A percentile compares a stretch with the other conserved stretches of the same genome.
Evolutionary conservation across 2,888 invertebrate genomes (phyloP).

Genomic region (Amphipoea lucens): DNA sequence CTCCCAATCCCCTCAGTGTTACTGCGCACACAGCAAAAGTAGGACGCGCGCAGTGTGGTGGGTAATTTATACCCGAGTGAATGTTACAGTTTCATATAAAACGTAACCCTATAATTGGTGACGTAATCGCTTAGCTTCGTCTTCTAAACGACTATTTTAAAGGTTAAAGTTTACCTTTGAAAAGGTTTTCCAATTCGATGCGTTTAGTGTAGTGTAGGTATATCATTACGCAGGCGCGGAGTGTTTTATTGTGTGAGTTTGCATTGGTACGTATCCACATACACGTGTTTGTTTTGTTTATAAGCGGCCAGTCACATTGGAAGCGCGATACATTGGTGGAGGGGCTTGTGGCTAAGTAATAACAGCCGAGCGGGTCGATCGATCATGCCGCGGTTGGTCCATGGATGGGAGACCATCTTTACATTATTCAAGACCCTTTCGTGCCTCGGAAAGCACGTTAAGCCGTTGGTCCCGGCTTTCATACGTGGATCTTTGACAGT

Average conservation of each 20-base stretch:
- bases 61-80: slow-evolving; percentile 27
- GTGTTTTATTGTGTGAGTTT: background rate
- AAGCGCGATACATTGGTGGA: background rate
- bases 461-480: no score
- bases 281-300: background rate
- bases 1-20: slow-evolving; percentile 27
- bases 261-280: background rate
- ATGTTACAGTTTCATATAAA: background rate
- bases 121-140: background rate
- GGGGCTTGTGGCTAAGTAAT: no score
- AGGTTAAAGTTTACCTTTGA: background rate
- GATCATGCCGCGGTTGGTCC: no score
- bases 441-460: no score
- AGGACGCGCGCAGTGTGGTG: slow-evolving; percentile 38
- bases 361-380: no score
- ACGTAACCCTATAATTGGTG: background rate
- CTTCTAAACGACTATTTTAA: background rate
- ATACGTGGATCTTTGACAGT: no score
- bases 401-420: no score
- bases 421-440: no score
- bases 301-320: background rate
- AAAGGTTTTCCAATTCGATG: background rate
- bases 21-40: slow-evolving; percentile 47
- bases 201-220: background rate
- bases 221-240: background rate